A percentile compares a stretch with the other conserved stretches of the same genome.
Evolutionary conservation across 2,797 vertebrate genomes (phyloP).

Genomic region (Lithobates pipiens): DNA sequence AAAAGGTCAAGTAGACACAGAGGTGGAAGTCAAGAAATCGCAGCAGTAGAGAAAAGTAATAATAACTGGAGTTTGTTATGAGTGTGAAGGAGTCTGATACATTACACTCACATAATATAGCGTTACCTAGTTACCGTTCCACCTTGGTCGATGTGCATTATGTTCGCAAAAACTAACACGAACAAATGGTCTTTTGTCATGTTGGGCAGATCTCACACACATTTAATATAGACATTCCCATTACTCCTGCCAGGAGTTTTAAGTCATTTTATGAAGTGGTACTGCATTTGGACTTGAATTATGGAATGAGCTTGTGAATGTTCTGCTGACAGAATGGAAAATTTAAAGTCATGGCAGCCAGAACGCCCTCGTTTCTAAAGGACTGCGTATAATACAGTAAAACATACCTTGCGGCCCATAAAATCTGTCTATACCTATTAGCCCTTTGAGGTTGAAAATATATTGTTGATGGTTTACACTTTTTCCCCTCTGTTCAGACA

Average conservation of each 20-base stretch:
- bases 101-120: conserved; percentile 52
- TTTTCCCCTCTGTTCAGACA: conserved; percentile 39
- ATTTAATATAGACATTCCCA: conserved; percentile 59
- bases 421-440: conserved; percentile 58
- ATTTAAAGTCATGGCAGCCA: conserved; percentile 49
- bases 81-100: conserved; percentile 42
- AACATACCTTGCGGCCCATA: conserved; percentile 55
- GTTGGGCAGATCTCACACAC: conserved; percentile 18
- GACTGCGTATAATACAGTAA: conserved; percentile 54
- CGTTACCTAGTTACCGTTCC: conserved; percentile 44
- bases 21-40: conserved; percentile 23
- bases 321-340: conserved; percentile 69
- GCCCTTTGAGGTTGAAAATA: conserved; percentile 38
- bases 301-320: conserved; percentile 61
- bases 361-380: conserved; percentile 42
- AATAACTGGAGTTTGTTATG: conserved; percentile 43
- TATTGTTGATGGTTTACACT: conserved; percentile 45
- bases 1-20: conserved; percentile 17
- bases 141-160: conserved; percentile 23
- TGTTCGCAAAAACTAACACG: conserved; percentile 29
- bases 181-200: conserved; percentile 13
- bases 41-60: conserved; percentile 31
- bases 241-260: conserved; percentile 55
- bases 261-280: conserved; percentile 54
- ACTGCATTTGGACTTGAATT: conserved; percentile 59